These are phyloP conservation scores for Leptosomus discolor DNA, from an alignment of 2,113 vertebrate genomes.

Conservation along the genomic window DNA sequence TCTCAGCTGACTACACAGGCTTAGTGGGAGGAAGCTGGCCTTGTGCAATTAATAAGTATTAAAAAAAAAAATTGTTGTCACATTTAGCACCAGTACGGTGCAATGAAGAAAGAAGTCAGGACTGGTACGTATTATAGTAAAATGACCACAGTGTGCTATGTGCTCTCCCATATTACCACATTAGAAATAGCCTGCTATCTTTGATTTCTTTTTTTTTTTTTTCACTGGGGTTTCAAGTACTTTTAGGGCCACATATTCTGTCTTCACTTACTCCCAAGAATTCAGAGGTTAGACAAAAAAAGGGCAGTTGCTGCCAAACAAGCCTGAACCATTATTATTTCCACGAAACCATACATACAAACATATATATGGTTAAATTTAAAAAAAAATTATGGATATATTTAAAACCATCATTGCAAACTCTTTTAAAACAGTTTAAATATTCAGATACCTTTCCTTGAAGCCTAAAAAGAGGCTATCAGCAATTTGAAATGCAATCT, in stretches of 20 bases:
- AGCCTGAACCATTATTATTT: not conserved
- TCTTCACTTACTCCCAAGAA: not conserved
- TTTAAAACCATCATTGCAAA: not conserved
- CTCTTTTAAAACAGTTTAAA: not conserved
- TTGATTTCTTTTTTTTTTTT: not conserved
- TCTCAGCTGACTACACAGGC: not conserved
- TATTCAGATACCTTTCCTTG: not conserved
- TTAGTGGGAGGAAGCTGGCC: not conserved
- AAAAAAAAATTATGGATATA: not conserved
- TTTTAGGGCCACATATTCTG: not conserved
- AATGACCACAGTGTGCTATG: not conserved
- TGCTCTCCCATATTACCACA: not conserved
- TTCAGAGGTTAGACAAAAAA: not conserved
- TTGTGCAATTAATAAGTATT: not conserved
- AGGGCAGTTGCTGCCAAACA: not conserved
- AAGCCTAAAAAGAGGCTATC: not conserved
- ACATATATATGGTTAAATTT: not conserved
- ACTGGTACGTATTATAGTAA: not conserved
- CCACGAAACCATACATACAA: not conserved
- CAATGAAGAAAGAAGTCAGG: not conserved
- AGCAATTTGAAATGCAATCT: not conserved
- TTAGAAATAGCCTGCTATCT: not conserved
- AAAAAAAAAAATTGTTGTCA: not conserved
- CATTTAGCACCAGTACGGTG: not conserved
- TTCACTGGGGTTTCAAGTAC: not conserved